Base-by-base conservation (phyloP, 2,113 vertebrate species). In the Thunnus maccoyii region DNA sequence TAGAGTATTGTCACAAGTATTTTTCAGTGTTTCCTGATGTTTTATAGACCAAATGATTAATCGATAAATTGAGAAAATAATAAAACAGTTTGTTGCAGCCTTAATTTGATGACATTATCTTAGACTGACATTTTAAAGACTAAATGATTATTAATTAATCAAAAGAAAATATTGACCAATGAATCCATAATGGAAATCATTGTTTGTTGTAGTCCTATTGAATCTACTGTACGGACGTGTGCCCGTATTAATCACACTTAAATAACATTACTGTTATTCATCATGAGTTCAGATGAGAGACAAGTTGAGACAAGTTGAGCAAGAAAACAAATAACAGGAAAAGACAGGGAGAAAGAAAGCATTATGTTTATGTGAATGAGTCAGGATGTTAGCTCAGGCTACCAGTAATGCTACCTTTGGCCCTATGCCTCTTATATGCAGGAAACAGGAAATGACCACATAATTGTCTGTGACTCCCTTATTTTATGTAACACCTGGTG, bases 391-490 rank as follows among this genome's bases (percentile, higher is more conserved):
- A 64, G 73, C 30, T 69, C 82, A 79, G 67, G 70, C 68, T 47
- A n/a, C 27, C 48, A 52, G 30, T 58, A 22, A 55, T 54, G 74
- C 27, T 52, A 75, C 47, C 20, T 83, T 72, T 65, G 69, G 52
- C 63, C 63, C 36, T n/a, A 16, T 36, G 41, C 27, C 16, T 50
- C 60, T 75, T 47, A 71, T 22, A 80, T 51, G 16, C 36, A 82
- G 68, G 70, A 83, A 86, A 69, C 50, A 81, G 67, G 80, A 78
- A 79, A 84, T 78, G 0, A 74, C 32, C 32, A 56, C 16, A 18
- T 30, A 68, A 61, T 41, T 50, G 18, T 57, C 60, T 57, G 41
- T 32, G 52, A 54, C 71, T 75, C 52, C 41, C 47, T 66, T 17
- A 51, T 66, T 58, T 77, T 72, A 12, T 55, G 9, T 36, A 69